Evolutionary conservation across 2,113 vertebrate genomes (phyloP), one percentile per base, ranked within the genome.

Genomic region (Odontesthes bonariensis): DNA sequence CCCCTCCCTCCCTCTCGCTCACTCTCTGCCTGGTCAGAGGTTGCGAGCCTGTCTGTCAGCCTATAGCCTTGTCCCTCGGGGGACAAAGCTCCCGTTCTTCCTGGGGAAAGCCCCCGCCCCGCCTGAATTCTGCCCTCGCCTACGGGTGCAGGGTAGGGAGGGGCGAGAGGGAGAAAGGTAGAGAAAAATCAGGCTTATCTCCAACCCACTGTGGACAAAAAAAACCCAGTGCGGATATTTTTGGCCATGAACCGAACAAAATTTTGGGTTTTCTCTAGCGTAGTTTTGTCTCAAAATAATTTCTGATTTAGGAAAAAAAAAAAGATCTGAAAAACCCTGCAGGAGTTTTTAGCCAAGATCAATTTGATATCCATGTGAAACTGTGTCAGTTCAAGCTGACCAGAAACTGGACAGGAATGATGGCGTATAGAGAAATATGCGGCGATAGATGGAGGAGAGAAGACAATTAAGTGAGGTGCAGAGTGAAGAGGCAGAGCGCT

Each of bases 1-100:
- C 59, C 35, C 19, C 22, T 58, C 73, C 1, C 63, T 52, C 49
- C 53, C 64, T 80, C 65, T 64, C 71, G n/a, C 55, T 70, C 52
- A 1, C 79, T 67, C 16, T 11, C 57, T 55, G 81, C 79, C 82
- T 89, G 88, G 84, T 90, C 88, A 81, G 88, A 92, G 86, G 87
- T 88, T 89, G 90, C 88, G 86, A 90, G 86, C 84, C 91, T 88
- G 86, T 90, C 92, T 88, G 92, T 91, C 91, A 89, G 90, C 88
- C 88, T 78, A 68, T 86, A 80, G 89, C 87, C 81, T 79, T 32
- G 72, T 91, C 91, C 89, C 89, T 86, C 83, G 10, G 76, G 86
- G 90, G 91, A 94, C 93, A 94, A 94, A 91, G 93, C 89, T 86
- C 83, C 86, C 76, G 84, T 94, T 94, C 91, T 93, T 94, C 89